Base-by-base conservation (phyloP, 92 coral and sea anemone genomes). In the Actinostola sp. region DNA sequence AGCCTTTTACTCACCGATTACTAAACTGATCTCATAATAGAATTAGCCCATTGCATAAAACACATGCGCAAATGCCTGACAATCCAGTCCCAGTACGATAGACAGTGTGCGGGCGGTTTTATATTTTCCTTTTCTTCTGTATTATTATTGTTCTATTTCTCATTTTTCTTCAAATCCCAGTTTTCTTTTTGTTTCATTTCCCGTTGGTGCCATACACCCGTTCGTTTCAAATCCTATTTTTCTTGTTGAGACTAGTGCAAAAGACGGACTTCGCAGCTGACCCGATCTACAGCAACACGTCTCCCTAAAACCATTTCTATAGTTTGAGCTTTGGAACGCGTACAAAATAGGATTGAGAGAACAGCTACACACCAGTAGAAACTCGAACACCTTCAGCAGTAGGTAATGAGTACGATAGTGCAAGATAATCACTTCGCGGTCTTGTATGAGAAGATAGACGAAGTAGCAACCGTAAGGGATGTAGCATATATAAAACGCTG, bases 291-390 rank as follows among this genome's bases (percentile, higher is more conserved):
- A 73, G n/a, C 59, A 57, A 58, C 52, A 43, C 10, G 51, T 41
- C 16, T 78, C 63, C 58, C 58, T 89, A 34, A 89, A 82, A 26
- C 96, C 92, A 56, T 78, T 79, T 41, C 86, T 31, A 35, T 89
- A 89, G 55, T 89, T 89, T 3, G 91, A 86, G 60, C 89, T 89
- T 16, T 88, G 96, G 60, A 89, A 89, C 8, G 88, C 91, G 71
- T 86, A 86, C 32, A 89, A 58, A 49, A 89, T 30, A 11, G 96
- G 96, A 61, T 89, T 89, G 19, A 89, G 45, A 44, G 85, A 57
- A 15, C 91, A 89, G 44, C 88, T 85, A 33, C 74, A 89, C 21
- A 75, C 76, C 15, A 89, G 44, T 16, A 85, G 57, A 32, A 89
- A 72, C 65, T 89, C 94, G 2, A 80, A 72, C 28, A 67, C 50